These are phyloP conservation scores for Oryctolagus cuniculus DNA, from an alignment of 2,113 vertebrate genomes.

Conservation along the genomic window DNA sequence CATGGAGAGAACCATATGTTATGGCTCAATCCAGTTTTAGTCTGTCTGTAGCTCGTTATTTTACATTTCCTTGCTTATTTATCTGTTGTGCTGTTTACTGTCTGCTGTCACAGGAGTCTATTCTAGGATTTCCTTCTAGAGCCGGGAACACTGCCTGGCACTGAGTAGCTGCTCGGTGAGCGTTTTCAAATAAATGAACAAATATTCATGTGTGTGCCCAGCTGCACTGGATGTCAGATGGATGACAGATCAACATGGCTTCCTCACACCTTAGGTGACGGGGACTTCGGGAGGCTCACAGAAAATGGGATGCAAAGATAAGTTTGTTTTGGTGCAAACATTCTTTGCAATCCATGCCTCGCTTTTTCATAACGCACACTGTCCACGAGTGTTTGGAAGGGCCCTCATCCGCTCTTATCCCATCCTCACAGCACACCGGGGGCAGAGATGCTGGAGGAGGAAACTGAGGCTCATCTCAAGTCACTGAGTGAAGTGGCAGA, in stretches of 20 bases:
- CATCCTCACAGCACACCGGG: neutral
- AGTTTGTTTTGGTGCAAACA: too few relatives aligned
- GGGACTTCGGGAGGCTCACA: too few relatives aligned
- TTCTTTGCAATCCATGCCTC: too few relatives aligned
- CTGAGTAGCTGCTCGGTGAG: neutral
- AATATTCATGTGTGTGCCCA: neutral
- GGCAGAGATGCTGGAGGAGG: neutral
- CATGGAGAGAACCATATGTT: neutral
- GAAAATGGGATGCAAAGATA: too few relatives aligned
- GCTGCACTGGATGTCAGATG: neutral
- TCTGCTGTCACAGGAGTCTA: neutral
- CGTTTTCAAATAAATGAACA: neutral
- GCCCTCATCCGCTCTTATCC: neutral
- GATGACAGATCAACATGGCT: neutral
- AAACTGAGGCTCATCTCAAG: neutral
- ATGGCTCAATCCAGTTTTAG: neutral
- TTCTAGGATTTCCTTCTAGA: neutral
- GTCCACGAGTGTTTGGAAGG: too few relatives aligned
- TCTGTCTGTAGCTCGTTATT: neutral
- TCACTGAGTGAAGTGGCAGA: neutral
- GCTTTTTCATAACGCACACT: too few relatives aligned
- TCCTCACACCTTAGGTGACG: too few relatives aligned
- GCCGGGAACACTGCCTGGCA: neutral
- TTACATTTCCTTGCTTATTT: neutral
- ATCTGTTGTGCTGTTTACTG: neutral